Base-by-base conservation (phyloP, 2,113 vertebrate genomes). In the Ivindomyrus marchei region DNA sequence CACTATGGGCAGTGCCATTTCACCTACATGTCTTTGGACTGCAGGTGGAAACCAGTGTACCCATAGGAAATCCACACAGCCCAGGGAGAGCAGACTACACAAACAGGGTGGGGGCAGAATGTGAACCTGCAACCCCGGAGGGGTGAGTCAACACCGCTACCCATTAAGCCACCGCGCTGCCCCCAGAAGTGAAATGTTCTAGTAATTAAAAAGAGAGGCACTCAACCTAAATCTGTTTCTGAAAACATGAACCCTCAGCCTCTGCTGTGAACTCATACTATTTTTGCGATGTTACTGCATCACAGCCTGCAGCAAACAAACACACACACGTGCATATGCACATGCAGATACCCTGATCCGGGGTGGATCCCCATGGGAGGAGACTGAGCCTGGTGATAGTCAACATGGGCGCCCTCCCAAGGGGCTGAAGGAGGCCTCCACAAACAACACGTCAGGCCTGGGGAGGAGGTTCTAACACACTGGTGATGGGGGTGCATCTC, bases 351-450 rank as follows among this genome's bases (percentile, higher is more conserved):
- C 83, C 17, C 42, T 13, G 2, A 39, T 47, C 83, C 17, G 2
- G 42, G 9, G 1, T 10, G 8, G 21, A n/a, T 85, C 21, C 83
- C 83, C 45, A 47, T 36, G 90, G 39, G 58, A 88, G 92, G 92
- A 91, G 91, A n/a, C 11, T 10, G 36, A 42, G 91, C 3, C 92
- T 94, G 92, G 89, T 94, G 89, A 94, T 90, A 62, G 83, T 52
- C 91, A 90, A 89, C 91, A 80, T 42, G 53, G 0, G n/a, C 24
- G n/a, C 39, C 39, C 89, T 0, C 53, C 39, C 31, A 42, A 66
- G 83, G 89, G 39, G 80, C 52, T 17, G 52, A 87, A 6, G 3
- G 70, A 45, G 90, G 85, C 8, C 89, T 91, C 90, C 88, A 89
- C 86, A 90, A 92, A 90, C 74, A 88, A 92, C 49, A 47, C 36